Evolutionary conservation across 2,888 invertebrate species (phyloP), one percentile per base, ranked within the genome.

Genomic region (Hypomecis atomaria): DNA sequence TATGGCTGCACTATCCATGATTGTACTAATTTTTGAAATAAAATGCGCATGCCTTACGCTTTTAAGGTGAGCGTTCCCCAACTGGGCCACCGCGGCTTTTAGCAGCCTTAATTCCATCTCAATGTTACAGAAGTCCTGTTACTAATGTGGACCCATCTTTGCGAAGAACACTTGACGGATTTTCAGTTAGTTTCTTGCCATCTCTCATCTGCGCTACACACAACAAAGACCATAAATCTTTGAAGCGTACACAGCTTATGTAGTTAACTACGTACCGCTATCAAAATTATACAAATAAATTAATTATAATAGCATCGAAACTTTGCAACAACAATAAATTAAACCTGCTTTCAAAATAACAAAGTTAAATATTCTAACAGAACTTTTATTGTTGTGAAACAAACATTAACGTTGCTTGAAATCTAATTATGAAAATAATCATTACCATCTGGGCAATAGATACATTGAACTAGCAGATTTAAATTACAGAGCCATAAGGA

Each of bases 321-420:
- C 40, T 61, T 49, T 10, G 13, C 57, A 53, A 53, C 56, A 58
- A 42, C 43, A 53, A 48, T 62, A 47, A 62, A 57, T 57, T 57
- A 52, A 50, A 58, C 48, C 34, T 44, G 48, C 44, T 55, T 37
- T 58, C 53, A 36, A 48, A 58, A 62, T 49, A 43, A 61, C 61
- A 53, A 54, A 62, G 40, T 63, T 58, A 53, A 63, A 48, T 58
- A 48, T 42, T 63, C 42, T 52, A 54, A 43, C 58, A 63, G 53
- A 58, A 58, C 13, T 44, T 38, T 13, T 55, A 38, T 56, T 47
- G 48, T 47, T 57, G 42, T 59, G 44, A 55, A 64, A 56, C 52
- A 60, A 65, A 65, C 65, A 57, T 60, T 52, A 50, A 40, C 45
- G 34, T 45, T 42, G 40, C 59, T 57, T 55, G 59, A 65, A 64